phyloP scores from a whole-genome alignment of 2,888 invertebrate genomes.

The Mesoligia furuncula region DNA sequence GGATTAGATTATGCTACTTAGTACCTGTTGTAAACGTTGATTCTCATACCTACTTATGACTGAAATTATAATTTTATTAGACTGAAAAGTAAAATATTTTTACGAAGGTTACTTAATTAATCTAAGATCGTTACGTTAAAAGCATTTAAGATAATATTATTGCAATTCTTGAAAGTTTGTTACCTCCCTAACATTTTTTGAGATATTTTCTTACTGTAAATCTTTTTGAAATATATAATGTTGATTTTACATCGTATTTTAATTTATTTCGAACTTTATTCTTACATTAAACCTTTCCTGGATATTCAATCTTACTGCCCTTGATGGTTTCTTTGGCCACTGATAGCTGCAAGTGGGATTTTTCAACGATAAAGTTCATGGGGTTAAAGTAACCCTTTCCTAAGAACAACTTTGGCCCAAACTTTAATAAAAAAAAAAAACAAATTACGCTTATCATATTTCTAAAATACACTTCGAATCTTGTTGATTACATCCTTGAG shows the following conservation, averaged over 20 bases:
- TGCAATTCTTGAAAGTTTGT: no score
- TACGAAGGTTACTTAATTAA: no score
- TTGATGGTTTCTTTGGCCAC: slow-evolving; percentile 6
- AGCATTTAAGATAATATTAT: no score
- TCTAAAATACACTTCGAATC: not conserved
- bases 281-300: not conserved
- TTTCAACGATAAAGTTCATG: slow-evolving; percentile 7
- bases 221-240: slow-evolving; percentile 6
- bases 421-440: not conserved
- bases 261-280: slow-evolving; percentile 7
- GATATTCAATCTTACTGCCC: slow-evolving; percentile 15
- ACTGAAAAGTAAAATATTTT: no score
- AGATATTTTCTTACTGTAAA: not conserved
- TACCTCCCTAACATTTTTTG: no score
- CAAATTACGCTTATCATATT: not conserved
- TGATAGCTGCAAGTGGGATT: not conserved
- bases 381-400: slow-evolving; percentile 6
- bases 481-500: slow-evolving; percentile 8
- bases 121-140: no score
- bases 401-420: slow-evolving; percentile 8
- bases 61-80: no score
- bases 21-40: no score
- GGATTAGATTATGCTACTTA: no score
- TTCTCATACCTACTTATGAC: no score
- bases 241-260: slow-evolving; percentile 7